Evolutionary conservation across 2,888 invertebrate genomes (phyloP).

Genomic region (Pollenia griseotomentosa): DNA sequence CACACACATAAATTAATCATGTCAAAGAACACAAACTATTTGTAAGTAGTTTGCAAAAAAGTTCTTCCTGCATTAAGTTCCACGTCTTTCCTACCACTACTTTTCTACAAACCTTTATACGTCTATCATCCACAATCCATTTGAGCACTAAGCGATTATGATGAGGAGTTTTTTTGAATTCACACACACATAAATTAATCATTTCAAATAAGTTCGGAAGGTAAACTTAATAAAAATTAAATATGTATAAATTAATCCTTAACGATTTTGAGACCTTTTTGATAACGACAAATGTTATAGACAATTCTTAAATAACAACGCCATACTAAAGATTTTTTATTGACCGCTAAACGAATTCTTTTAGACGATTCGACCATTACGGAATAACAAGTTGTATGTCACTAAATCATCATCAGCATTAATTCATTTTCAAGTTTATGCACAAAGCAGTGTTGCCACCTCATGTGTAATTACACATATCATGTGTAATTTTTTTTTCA

Average conservation of each 20-base stretch:
- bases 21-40: too few relatives aligned
- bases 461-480: too few relatives aligned
- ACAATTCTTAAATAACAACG: constrained; percentile 61
- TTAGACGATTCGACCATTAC: constrained; percentile 63
- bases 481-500: too few relatives aligned
- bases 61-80: too few relatives aligned
- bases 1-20: too few relatives aligned
- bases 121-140: constrained; percentile 59
- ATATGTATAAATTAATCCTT: constrained; percentile 18
- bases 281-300: constrained; percentile 59
- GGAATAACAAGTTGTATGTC: constrained; percentile 41
- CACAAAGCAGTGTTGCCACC: too few relatives aligned
- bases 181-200: constrained; percentile 63
- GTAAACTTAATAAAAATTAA: not conserved
- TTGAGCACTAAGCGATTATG: constrained; percentile 62
- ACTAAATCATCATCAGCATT: constrained; percentile 46
- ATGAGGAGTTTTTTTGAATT: constrained; percentile 55
- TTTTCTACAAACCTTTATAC: constrained; percentile 51
- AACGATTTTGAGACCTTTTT: constrained; percentile 27
- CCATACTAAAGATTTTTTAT: constrained; percentile 57
- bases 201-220: constrained; percentile 9
- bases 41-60: too few relatives aligned
- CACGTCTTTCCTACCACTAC: too few relatives aligned
- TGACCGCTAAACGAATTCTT: constrained; percentile 59
- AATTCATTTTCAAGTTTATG: constrained; percentile 45